A percentile compares a stretch with the other conserved stretches of the same genome.
phyloP scores from a whole-genome alignment of 2,113 vertebrate species.

The Atherinomorus stipes region DNA sequence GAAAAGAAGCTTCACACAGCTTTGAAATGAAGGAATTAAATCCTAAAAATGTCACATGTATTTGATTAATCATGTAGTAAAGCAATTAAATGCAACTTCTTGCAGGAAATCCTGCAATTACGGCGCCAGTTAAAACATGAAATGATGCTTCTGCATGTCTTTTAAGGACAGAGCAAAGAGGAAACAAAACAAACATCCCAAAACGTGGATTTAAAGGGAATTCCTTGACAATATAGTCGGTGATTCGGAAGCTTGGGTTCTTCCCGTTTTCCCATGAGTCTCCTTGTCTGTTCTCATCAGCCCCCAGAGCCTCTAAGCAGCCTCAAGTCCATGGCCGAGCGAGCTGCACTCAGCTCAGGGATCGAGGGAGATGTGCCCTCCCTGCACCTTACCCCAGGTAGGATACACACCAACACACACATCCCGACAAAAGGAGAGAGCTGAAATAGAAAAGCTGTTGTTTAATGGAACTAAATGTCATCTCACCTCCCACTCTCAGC shows the following conservation, averaged over 20 bases:
- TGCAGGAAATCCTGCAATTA: too few relatives aligned
- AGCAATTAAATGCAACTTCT: too few relatives aligned
- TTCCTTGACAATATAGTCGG: not conserved
- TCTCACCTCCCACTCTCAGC: conserved; percentile 59
- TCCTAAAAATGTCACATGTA: too few relatives aligned
- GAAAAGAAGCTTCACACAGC: too few relatives aligned
- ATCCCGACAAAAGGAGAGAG: conserved; percentile 26
- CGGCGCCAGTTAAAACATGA: too few relatives aligned
- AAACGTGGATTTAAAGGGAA: not conserved
- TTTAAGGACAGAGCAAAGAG: not conserved
- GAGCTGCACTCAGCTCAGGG: conserved; percentile 88
- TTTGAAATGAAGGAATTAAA: too few relatives aligned
- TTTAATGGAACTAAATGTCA: conserved; percentile 62
- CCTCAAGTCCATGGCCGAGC: conserved; percentile 92
- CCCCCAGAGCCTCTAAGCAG: conserved; percentile 88
- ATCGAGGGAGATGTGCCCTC: conserved; percentile 88
- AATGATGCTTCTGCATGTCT: too few relatives aligned
- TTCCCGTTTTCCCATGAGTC: conserved; percentile 46
- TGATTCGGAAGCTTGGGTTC: not conserved
- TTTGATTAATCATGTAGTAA: too few relatives aligned
- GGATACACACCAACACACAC: not conserved
- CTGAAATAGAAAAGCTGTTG: conserved; percentile 49
- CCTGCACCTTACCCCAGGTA: conserved; percentile 88
- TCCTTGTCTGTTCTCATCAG: conserved; percentile 68
- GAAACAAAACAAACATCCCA: conserved; percentile 1